Evolutionary conservation across 2,113 vertebrate genomes (phyloP), one percentile per base, ranked within the genome.

Genomic region (Catharus fuscescens): DNA sequence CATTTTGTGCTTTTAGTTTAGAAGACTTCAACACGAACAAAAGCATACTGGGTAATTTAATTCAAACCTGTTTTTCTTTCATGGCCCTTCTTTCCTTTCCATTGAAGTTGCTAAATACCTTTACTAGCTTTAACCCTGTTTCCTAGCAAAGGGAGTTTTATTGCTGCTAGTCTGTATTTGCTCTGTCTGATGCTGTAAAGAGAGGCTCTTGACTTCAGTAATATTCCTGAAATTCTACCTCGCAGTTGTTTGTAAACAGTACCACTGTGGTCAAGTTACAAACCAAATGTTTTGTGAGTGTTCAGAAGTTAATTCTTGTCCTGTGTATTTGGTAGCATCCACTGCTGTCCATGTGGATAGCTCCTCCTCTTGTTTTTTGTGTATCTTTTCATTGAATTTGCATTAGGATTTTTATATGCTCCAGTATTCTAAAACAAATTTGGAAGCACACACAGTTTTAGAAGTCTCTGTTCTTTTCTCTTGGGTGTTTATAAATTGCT

Each of bases 221-320:
- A 48, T 20, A 18, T 38, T 74, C 36, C n/a, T 71, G 20, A 52
- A 56, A 12, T 45, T 69, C 34, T 59, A n/a, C 18, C 36, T n/a
- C 48, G 72, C 18, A 32, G 16, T 79, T 96, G 67, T 84, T 96
- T 57, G 32, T 54, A 80, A 94, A 93, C 67, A 80, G 20, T 73
- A 38, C 48, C 12, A 4, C 36, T 86, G 45, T 70, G 78, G 32
- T 82, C 57, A 60, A 9, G 15, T 65, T 88, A 53, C 16, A 86
- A 65, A 45, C 31, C 8, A 77, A 56, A 21, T 48, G 12, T 70
- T 76, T 77, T 83, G 13, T 5, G 21, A 65, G 26, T 29, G 52
- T 52, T 80, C 40, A 52, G 38, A 87, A 76, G 42, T 44, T 59
- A 54, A 42, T 84, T 92, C 44, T n/a, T 81, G 38, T 45, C 42